Conservation (phyloP, 1,140 invertebrate genomes). For the Trissolcus basalis region DNA sequence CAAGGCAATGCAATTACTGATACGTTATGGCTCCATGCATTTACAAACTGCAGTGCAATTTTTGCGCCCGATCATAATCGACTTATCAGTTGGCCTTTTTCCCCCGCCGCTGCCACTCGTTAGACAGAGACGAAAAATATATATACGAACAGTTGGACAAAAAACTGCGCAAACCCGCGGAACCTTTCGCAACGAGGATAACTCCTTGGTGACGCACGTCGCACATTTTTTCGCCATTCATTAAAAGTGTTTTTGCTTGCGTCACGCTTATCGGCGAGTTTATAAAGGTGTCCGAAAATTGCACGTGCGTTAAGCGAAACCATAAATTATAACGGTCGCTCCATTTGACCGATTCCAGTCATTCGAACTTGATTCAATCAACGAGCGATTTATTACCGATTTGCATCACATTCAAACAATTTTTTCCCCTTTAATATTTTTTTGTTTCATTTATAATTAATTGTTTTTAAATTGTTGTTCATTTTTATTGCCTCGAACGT, state of each 20-base stretch:
- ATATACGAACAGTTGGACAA: conserved; percentile 52
- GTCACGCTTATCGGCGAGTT: conserved; percentile 8
- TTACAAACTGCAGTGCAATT: conserved; percentile 36
- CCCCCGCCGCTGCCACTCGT: conserved; percentile 22
- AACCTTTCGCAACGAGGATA: conserved; percentile 57
- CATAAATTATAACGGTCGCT: background rate
- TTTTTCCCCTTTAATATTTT: too few species aligned
- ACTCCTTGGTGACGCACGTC: conserved; percentile 52
- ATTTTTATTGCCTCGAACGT: too few species aligned
- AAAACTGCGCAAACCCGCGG: conserved; percentile 54
- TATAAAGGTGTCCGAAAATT: background rate
- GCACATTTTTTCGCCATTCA: conserved; percentile 48
- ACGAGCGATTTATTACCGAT: too few species aligned
- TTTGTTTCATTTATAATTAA: too few species aligned
- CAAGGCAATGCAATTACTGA: conserved; percentile 43
- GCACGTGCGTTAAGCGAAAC: background rate
- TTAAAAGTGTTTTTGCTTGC: conserved; percentile 23
- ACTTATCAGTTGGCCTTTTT: conserved; percentile 56
- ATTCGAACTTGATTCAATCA: background rate
- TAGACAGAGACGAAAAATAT: conserved; percentile 55
- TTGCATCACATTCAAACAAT: too few species aligned
- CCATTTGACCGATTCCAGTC: background rate
- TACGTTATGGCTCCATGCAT: conserved; percentile 19
- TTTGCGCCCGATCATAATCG: conserved; percentile 57
- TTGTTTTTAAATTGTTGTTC: too few species aligned